Percentiles rank a stretch among this genome's conserved stretches.
phyloP scores from a whole-genome alignment of 2,888 invertebrate genomes.

The Leptinotarsa tumamoca region DNA sequence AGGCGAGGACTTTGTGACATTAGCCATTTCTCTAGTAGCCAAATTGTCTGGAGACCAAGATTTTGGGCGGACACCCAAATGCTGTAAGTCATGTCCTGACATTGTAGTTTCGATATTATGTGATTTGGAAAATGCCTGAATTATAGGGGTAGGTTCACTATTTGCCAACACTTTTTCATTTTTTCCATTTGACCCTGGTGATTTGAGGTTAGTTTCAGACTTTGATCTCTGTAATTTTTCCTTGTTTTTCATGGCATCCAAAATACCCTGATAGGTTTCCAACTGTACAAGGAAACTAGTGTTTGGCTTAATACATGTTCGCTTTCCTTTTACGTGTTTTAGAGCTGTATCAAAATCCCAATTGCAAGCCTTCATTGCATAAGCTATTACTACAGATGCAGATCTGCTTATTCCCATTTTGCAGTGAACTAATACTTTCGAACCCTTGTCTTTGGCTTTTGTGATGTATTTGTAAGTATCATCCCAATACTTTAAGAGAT shows the following conservation, averaged over 20 bases:
- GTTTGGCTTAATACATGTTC: constrained; percentile 96
- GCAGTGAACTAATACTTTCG: constrained; percentile 97
- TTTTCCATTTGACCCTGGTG: constrained; percentile 65
- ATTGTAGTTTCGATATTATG: constrained; percentile 51
- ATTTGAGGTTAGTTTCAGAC: constrained; percentile 90
- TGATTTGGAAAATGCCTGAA: constrained; percentile 68
- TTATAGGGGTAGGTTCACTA: constrained; percentile 73
- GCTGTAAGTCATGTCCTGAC: constrained; percentile 60
- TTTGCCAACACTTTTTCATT: constrained; percentile 71
- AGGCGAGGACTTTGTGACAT: constrained; percentile 66
- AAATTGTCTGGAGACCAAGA: constrained; percentile 79
- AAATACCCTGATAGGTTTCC: constrained; percentile 82
- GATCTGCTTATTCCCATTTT: constrained; percentile 99
- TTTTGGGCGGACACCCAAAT: constrained; percentile 67
- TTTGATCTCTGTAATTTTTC: constrained; percentile 93
- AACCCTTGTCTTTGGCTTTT: constrained; percentile 89
- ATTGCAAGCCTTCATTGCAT: constrained; percentile 97
- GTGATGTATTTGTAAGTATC: constrained; percentile 97
- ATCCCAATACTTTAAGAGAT: constrained; percentile 97
- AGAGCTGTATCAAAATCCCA: constrained; percentile 92
- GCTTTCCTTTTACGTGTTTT: constrained; percentile 89
- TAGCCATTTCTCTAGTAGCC: constrained; percentile 72
- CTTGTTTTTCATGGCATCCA: constrained; percentile 96
- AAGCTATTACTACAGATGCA: constrained; percentile 97
- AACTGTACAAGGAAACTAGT: constrained; percentile 93